A percentile compares a stretch with the other conserved stretches of the same genome.
Evolutionary conservation across 2,888 invertebrate species (phyloP).

Genomic region (Mellilla xanthometata): DNA sequence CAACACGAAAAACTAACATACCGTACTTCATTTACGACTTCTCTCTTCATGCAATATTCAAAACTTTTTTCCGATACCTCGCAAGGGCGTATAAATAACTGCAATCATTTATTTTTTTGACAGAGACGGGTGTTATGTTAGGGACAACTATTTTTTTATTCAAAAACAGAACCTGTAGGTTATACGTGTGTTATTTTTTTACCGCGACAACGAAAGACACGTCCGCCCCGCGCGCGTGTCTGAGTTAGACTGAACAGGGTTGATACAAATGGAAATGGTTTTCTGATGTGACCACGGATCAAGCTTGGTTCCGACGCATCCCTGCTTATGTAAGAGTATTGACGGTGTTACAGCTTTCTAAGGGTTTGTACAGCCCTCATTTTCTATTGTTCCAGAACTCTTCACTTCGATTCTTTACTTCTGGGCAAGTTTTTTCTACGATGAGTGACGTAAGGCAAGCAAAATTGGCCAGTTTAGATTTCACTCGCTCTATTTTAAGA

Average conservation of each 20-base stretch:
- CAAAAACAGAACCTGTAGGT: too few species aligned
- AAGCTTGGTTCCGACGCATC: slow-evolving; percentile 22
- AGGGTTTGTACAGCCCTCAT: too few species aligned
- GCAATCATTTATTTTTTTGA: slow-evolving; percentile 11
- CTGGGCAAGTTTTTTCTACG: too few species aligned
- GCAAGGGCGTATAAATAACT: slow-evolving; percentile 12
- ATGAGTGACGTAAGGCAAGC: too few species aligned
- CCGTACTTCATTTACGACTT: slow-evolving; percentile 36
- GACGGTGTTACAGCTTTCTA: slow-evolving; percentile 17
- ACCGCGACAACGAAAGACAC: slow-evolving; percentile 33
- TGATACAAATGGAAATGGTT: too few species aligned
- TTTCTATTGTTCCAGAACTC: too few species aligned
- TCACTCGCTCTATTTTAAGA: too few species aligned
- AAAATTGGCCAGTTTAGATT: too few species aligned
- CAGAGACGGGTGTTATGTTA: slow-evolving; percentile 13
- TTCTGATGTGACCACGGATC: slow-evolving; percentile 30
- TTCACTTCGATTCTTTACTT: too few species aligned
- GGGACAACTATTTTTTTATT: too few species aligned
- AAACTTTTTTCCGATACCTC: slow-evolving; percentile 44
- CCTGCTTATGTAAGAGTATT: slow-evolving; percentile 42
- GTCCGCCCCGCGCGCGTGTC: slow-evolving; percentile 55
- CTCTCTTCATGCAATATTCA: slow-evolving; percentile 56
- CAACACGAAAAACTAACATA: slow-evolving; percentile 32
- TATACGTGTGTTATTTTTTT: slow-evolving; percentile 9
- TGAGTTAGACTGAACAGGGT: slow-evolving; percentile 55